Percentiles rank a stretch among this genome's conserved stretches.
Conservation (phyloP, 2,888 invertebrate genomes). For the Euzetes globulus region DNA sequence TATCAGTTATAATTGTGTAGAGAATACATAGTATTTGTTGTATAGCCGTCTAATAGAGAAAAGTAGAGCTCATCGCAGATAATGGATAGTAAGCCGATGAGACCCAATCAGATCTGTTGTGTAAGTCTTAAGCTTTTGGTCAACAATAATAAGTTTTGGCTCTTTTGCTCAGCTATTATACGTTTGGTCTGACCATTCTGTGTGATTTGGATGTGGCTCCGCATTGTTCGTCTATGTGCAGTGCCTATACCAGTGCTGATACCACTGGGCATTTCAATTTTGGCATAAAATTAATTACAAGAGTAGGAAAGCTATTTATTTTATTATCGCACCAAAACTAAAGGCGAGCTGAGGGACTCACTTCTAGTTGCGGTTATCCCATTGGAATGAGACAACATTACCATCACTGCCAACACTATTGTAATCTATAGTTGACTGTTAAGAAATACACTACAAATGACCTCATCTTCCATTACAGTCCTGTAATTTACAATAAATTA, state of each 20-base stretch:
- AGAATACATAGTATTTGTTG: neutral
- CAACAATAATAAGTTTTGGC: neutral
- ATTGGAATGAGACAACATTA: conserved; percentile 22
- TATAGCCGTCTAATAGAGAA: conserved; percentile 1
- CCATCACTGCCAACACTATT: conserved; percentile 22
- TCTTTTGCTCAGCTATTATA: neutral
- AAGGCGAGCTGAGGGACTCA: conserved; percentile 29
- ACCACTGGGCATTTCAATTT: conserved; percentile 31
- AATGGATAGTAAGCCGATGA: conserved; percentile 26
- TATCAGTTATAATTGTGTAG: neutral
- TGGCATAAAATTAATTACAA: conserved; percentile 31
- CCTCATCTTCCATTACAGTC: conserved; percentile 19
- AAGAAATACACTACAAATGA: conserved; percentile 30
- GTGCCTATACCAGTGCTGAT: conserved; percentile 12
- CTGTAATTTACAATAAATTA: conserved; percentile 27
- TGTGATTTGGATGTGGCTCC: conserved; percentile 1
- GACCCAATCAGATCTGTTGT: neutral
- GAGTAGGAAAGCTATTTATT: conserved; percentile 29
- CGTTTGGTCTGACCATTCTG: neutral
- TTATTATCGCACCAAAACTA: conserved; percentile 30
- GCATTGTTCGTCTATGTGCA: neutral
- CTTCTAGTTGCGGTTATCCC: conserved; percentile 29
- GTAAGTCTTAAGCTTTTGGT: conserved; percentile 13
- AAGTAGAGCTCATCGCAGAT: conserved; percentile 15
- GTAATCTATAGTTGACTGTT: conserved; percentile 25